Percentiles rank a stretch among this genome's conserved stretches.
Conservation (phyloP, 2,888 invertebrate species). For the Drosophila recens region DNA sequence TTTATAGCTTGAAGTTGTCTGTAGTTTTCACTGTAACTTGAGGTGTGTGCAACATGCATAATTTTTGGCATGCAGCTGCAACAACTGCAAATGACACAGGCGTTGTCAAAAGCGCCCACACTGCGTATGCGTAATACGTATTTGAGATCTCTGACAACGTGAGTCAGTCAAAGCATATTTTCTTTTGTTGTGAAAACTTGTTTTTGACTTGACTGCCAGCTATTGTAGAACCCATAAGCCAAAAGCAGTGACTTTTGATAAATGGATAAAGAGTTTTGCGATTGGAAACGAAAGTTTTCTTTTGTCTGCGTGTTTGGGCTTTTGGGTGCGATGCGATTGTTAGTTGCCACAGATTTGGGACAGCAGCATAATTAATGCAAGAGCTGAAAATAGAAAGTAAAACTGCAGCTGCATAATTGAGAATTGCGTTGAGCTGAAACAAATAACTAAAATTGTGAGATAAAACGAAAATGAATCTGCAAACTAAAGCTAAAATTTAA, state of each 20-base stretch:
- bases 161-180: slow-evolving; percentile 20
- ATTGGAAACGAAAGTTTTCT: slow-evolving; percentile 81
- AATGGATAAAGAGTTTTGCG: slow-evolving; percentile 46
- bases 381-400: slow-evolving; percentile 70
- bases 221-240: slow-evolving; percentile 55
- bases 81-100: slow-evolving; percentile 40
- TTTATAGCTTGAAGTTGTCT: slow-evolving; percentile 18
- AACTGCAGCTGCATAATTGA: slow-evolving; percentile 66
- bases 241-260: slow-evolving; percentile 26
- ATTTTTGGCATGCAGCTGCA: slow-evolving; percentile 66
- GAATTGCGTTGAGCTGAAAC: slow-evolving; percentile 54
- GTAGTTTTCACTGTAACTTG: slow-evolving; percentile 57
- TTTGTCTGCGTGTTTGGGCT: slow-evolving; percentile 25
- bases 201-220: slow-evolving; percentile 37
- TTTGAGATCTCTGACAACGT: slow-evolving; percentile 18
- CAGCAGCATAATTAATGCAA: slow-evolving; percentile 57
- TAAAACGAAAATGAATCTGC: too few species aligned
- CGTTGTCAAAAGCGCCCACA: slow-evolving; percentile 57
- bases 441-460: neutral
- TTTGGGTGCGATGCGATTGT: slow-evolving; percentile 20
- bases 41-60: slow-evolving; percentile 57
- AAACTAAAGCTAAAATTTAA: too few species aligned
- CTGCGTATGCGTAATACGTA: slow-evolving; percentile 72
- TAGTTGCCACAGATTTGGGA: slow-evolving; percentile 54
- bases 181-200: slow-evolving; percentile 56